These are phyloP conservation scores for Macrobrachium rosenbergii DNA, from an alignment of 1,140 invertebrate species.

Conservation along the genomic window DNA sequence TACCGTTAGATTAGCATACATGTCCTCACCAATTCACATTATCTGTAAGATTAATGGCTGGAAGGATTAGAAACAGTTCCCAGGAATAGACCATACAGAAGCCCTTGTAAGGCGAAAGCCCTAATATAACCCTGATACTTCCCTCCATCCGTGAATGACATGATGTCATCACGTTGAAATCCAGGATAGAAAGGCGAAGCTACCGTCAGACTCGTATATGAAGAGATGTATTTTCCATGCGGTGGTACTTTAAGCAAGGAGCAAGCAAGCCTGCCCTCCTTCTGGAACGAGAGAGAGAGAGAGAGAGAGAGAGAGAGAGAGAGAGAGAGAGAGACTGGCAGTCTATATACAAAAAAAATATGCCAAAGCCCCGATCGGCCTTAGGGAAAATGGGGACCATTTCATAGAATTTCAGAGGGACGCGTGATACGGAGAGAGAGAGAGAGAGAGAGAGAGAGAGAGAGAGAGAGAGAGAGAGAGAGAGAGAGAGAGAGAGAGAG, in stretches of 20 bases:
- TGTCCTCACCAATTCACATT: no score
- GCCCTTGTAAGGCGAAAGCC: no score
- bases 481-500: constrained; percentile 14
- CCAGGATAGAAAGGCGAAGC: no score
- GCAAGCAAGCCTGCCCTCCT: not conserved
- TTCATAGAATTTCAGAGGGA: not conserved
- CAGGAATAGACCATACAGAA: no score
- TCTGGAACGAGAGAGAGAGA: constrained; percentile 8
- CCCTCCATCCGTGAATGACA: no score
- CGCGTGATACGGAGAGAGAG: constrained; percentile 4
- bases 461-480: constrained; percentile 26
- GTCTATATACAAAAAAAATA: not conserved
- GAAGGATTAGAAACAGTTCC: no score
- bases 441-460: constrained; percentile 38
- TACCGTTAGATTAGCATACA: no score
- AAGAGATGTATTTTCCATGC: not conserved
- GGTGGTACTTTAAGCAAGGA: not conserved
- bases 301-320: constrained; percentile 34
- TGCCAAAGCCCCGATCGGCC: no score
- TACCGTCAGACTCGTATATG: no score
- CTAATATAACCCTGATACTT: no score
- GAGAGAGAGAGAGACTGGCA: constrained; percentile 14
- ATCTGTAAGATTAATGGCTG: no score
- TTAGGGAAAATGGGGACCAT: not conserved
- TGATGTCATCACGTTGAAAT: no score